Evolutionary conservation across 2,113 vertebrate genomes (phyloP).

Genomic region (Cyprinodon tularosa): DNA sequence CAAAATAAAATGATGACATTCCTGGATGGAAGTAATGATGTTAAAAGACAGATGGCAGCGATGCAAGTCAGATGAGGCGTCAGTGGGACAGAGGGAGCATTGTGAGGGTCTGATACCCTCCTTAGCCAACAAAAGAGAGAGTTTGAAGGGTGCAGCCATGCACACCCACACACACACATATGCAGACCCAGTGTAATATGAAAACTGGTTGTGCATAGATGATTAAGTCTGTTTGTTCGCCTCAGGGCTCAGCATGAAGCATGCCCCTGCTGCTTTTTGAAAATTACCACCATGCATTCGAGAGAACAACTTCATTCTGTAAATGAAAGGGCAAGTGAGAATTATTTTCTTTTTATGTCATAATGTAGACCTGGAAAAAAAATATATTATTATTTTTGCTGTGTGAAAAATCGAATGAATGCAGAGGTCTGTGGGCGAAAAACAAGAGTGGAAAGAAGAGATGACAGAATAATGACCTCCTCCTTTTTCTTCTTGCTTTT

Average conservation of each 20-base stretch:
- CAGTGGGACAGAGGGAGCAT: constrained; percentile 65
- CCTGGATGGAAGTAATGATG: constrained; percentile 14
- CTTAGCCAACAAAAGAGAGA: constrained; percentile 60
- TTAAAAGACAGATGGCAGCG: constrained; percentile 23
- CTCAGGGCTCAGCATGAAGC: constrained; percentile 17
- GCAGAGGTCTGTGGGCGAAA: neutral
- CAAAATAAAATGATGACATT: neutral
- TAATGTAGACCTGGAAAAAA: neutral
- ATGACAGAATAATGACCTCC: neutral
- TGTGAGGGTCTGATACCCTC: constrained; percentile 59
- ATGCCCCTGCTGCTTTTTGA: constrained; percentile 15
- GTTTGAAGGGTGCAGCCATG: constrained; percentile 15
- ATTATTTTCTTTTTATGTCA: neutral
- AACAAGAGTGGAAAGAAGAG: neutral
- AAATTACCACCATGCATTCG: neutral
- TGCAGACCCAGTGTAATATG: constrained; percentile 10
- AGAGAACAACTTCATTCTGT: neutral
- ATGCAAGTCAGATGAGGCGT: constrained; percentile 50
- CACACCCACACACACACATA: constrained; percentile 23
- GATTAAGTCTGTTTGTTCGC: constrained; percentile 48
- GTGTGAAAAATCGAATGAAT: neutral
- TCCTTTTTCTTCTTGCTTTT: neutral
- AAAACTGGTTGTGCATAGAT: constrained; percentile 36
- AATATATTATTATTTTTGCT: neutral
- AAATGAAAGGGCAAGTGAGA: neutral